phyloP scores from a whole-genome alignment of 2,888 invertebrate genomes.

The Melieria crassipennis region DNA sequence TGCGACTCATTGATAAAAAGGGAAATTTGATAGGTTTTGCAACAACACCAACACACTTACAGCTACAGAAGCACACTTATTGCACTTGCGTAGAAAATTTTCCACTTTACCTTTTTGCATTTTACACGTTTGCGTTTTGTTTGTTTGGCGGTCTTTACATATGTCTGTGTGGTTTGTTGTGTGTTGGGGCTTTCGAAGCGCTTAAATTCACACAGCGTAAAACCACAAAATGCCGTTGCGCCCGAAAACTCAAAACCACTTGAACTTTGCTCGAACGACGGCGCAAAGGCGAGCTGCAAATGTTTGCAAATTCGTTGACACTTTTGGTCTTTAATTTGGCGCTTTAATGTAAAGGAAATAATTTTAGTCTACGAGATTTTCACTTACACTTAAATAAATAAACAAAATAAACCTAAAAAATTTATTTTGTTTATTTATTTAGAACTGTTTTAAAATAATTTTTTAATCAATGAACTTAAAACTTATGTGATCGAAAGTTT shows the following conservation, averaged over 20 bases:
- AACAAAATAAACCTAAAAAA: too few relatives aligned
- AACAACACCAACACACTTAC: not conserved
- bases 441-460: too few relatives aligned
- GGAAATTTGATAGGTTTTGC: not conserved
- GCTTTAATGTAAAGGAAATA: too few relatives aligned
- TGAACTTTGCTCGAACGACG: constrained; percentile 12
- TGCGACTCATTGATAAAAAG: too few relatives aligned
- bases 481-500: too few relatives aligned
- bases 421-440: too few relatives aligned
- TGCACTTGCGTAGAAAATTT: too few relatives aligned
- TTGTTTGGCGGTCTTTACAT: not conserved
- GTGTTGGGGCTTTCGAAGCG: constrained; percentile 24
- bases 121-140: not conserved
- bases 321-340: too few relatives aligned
- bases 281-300: not conserved
- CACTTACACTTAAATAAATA: too few relatives aligned
- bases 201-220: constrained; percentile 36
- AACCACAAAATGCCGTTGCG: constrained; percentile 31
- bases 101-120: constrained; percentile 1
- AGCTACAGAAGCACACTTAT: not conserved
- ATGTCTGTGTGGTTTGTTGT: constrained; percentile 9
- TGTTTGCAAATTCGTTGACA: too few relatives aligned
- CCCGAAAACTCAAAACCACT: constrained; percentile 6
- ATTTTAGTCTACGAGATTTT: too few relatives aligned
- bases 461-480: too few relatives aligned